Percentiles rank a stretch among this genome's conserved stretches.
These are phyloP conservation scores for Hedya salicella DNA, from an alignment of 2,888 invertebrate genomes.

Conservation along the genomic window DNA sequence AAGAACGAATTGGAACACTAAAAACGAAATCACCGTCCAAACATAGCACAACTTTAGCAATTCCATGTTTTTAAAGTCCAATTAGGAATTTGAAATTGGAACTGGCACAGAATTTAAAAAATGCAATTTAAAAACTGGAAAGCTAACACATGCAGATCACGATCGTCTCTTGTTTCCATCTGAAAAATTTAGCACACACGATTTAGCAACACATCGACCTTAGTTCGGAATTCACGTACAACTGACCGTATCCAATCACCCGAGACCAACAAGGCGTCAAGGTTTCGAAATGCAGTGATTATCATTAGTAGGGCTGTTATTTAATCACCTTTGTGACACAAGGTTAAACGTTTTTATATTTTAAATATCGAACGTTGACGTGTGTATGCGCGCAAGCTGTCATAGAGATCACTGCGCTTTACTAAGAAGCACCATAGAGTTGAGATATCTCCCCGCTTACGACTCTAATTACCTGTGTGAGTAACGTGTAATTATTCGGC, in stretches of 20 bases:
- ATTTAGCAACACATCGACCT: slow-evolving; percentile 65
- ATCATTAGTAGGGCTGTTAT: slow-evolving; percentile 60
- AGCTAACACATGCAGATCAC: slow-evolving; percentile 16
- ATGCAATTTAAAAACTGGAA: slow-evolving; percentile 19
- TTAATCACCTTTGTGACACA: slow-evolving; percentile 56
- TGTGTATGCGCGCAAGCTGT: slow-evolving; percentile 30
- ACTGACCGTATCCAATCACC: slow-evolving; percentile 63
- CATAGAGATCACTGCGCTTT: slow-evolving; percentile 39
- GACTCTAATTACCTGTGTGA: slow-evolving; percentile 33
- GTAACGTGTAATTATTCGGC: slow-evolving; percentile 31
- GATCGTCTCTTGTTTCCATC: slow-evolving; percentile 37
- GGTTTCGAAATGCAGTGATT: slow-evolving; percentile 67
- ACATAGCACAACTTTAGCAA: slow-evolving; percentile 69
- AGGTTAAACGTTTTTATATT: slow-evolving; percentile 16
- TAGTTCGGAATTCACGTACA: slow-evolving; percentile 64
- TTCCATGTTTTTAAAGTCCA: slow-evolving; percentile 60
- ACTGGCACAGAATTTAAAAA: slow-evolving; percentile 9
- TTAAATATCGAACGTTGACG: slow-evolving; percentile 6
- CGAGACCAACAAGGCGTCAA: slow-evolving; percentile 36
- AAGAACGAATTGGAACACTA: slow-evolving; percentile 68
- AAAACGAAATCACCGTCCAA: slow-evolving; percentile 64
- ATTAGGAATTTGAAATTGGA: not conserved
- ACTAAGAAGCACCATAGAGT: slow-evolving; percentile 19
- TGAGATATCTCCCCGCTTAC: slow-evolving; percentile 37
- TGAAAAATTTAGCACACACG: slow-evolving; percentile 45